Base-by-base conservation (phyloP, 2,797 vertebrate genomes). In the Mallotus villosus region DNA sequence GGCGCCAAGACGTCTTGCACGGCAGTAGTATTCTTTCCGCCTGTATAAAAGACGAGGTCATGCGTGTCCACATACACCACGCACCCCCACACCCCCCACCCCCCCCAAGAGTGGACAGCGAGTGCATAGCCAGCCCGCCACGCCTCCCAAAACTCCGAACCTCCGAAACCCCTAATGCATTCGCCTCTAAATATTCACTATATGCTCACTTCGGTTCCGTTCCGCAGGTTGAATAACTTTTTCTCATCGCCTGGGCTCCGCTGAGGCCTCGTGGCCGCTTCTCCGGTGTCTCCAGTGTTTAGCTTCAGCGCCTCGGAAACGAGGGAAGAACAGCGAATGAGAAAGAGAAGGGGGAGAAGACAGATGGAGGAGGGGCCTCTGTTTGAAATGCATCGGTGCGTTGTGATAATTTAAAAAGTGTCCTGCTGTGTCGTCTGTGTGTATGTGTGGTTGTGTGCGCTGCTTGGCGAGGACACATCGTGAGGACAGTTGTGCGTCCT, bases 131-230 rank as follows among this genome's bases (percentile, higher is more conserved):
- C 82, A 76, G 80, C 68, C 73, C 73, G 71, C 77, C 73, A 77
- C 80, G 73, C 81, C 41, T 71, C 74, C 79, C 79, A 6, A 78
- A 22, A 51, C 41, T 81, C 84, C 85, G 84, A 78, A 86, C 83
- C 86, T 32, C 32, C 32, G 6, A 32, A 6, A 5, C 32, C 32
- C 6, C 32, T 93, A 94, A 94, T 92, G 92, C 86, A 82, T 86
- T 92, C 84, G 78, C 78, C 78, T 7, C 84, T 93, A 88, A 94
- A 94, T 93, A 93, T 93, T 93, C 93, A n/a, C 84, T 93, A 86
- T 75, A 80, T 70, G 73, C 81, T 83, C 78, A 70, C 72, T 72
- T 85, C 73, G 25, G 32, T 3, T 5, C 6, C 80, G 76, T 83
- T 88, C 84, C 81, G 80, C 74, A 80, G 81, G 81, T 62, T 84